Conservation (phyloP, 1,140 invertebrate genomes). For the Colletes latitarsis region DNA sequence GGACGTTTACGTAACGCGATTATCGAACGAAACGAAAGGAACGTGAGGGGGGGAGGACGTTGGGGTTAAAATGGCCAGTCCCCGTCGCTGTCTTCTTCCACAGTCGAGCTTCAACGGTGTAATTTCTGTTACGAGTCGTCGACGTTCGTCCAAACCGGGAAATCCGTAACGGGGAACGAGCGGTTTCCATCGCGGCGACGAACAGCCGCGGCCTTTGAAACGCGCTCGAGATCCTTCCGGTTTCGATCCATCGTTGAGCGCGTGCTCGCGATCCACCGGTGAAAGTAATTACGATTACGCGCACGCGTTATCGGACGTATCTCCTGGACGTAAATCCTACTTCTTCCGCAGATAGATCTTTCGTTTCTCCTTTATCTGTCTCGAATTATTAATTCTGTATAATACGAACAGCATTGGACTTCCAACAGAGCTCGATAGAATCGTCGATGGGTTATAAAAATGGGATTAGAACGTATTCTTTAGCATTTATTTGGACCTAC, state of each 20-base stretch:
- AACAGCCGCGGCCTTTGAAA: constrained; percentile 1
- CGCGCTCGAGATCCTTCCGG: constrained; percentile 12
- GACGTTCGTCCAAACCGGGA: constrained; percentile 2
- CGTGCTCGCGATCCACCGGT: not conserved
- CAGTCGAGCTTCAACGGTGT: not conserved
- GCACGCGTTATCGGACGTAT: constrained; percentile 19
- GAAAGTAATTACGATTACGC: constrained; percentile 48
- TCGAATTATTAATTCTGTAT: not conserved
- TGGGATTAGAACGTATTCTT: no score
- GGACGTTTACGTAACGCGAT: not conserved
- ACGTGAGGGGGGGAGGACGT: not conserved
- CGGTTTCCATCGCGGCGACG: constrained; percentile 3
- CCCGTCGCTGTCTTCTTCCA: not conserved
- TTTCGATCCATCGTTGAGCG: not conserved
- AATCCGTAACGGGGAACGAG: not conserved
- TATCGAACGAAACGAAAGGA: constrained; percentile 15
- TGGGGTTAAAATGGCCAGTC: no score
- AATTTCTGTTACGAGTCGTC: constrained; percentile 9
- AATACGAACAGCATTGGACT: no score
- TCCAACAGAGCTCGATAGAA: no score
- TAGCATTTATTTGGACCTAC: no score
- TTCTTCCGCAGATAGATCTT: not conserved
- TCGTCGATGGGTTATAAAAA: no score
- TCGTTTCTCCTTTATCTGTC: no score
- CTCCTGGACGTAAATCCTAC: not conserved